These are phyloP conservation scores for Torymus texanus DNA, from an alignment of 2,888 invertebrate genomes.

Conservation along the genomic window DNA sequence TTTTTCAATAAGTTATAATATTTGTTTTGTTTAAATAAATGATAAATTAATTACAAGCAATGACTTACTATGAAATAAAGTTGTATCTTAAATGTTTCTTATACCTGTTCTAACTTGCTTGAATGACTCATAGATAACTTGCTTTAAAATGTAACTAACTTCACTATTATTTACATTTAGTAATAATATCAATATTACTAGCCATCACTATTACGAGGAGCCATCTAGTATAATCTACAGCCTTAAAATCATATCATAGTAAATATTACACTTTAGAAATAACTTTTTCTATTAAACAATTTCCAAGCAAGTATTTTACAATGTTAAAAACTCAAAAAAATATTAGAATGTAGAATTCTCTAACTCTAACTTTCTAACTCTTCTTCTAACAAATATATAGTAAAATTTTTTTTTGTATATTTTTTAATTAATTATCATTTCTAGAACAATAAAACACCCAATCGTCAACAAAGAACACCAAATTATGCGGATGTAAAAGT, in stretches of 20 bases:
- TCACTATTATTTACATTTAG: constrained; percentile 31
- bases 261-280: not conserved
- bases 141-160: constrained; percentile 14
- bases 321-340: constrained; percentile 33
- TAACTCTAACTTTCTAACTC: too few species aligned
- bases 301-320: not conserved
- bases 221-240: too few species aligned
- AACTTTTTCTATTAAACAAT: not conserved
- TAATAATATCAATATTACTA: constrained; percentile 22
- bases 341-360: not conserved
- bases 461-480: constrained; percentile 41
- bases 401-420: constrained; percentile 7
- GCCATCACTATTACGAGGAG: not conserved
- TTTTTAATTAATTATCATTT: not conserved
- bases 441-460: constrained; percentile 43
- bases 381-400: too few species aligned
- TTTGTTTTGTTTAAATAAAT: too few species aligned
- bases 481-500: constrained; percentile 39
- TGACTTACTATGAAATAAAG: too few species aligned
- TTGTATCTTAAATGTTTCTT: too few species aligned
- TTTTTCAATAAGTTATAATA: too few species aligned
- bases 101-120: constrained; percentile 7
- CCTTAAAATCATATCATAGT: too few species aligned
- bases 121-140: not conserved
- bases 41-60: too few species aligned